phyloP scores from a whole-genome alignment of 1,140 invertebrate species.

The Drosophila novamexicana region DNA sequence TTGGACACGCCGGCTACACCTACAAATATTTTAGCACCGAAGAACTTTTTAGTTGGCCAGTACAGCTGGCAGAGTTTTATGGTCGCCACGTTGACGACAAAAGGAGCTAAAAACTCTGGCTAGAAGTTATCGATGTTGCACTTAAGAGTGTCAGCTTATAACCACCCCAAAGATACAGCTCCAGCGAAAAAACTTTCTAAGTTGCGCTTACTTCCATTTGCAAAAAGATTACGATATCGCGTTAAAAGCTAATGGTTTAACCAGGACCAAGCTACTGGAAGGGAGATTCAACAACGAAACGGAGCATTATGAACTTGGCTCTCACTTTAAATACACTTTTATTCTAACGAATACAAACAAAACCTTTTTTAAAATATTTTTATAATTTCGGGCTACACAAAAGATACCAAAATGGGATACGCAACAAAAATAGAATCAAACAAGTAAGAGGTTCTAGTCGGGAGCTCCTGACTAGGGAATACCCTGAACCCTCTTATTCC shows the following conservation, averaged over 20 bases:
- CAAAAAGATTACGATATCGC: conserved; percentile 56
- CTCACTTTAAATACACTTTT: too few species aligned
- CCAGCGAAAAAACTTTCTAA: conserved; percentile 41
- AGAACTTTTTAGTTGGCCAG: conserved; percentile 50
- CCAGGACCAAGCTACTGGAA: neutral
- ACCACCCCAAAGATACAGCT: conserved; percentile 7
- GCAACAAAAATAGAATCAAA: too few species aligned
- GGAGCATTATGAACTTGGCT: neutral
- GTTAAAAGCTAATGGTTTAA: conserved; percentile 60
- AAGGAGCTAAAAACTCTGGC: conserved; percentile 52
- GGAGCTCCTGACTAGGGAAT: too few species aligned
- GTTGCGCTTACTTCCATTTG: conserved; percentile 24
- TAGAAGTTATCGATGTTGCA: conserved; percentile 74
- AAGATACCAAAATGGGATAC: too few species aligned
- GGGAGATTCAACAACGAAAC: neutral
- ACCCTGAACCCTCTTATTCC: too few species aligned
- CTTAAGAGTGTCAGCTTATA: conserved; percentile 56
- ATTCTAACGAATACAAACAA: too few species aligned
- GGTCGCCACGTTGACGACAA: conserved; percentile 28
- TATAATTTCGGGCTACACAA: too few species aligned
- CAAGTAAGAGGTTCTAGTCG: too few species aligned
- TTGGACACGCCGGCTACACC: conserved; percentile 65
- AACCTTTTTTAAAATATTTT: too few species aligned
- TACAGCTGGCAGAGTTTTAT: conserved; percentile 37
- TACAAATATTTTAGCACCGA: conserved; percentile 75